Evolutionary conservation across 1,140 invertebrate species (phyloP).

Genomic region (Anoplolepis gracilipes): DNA sequence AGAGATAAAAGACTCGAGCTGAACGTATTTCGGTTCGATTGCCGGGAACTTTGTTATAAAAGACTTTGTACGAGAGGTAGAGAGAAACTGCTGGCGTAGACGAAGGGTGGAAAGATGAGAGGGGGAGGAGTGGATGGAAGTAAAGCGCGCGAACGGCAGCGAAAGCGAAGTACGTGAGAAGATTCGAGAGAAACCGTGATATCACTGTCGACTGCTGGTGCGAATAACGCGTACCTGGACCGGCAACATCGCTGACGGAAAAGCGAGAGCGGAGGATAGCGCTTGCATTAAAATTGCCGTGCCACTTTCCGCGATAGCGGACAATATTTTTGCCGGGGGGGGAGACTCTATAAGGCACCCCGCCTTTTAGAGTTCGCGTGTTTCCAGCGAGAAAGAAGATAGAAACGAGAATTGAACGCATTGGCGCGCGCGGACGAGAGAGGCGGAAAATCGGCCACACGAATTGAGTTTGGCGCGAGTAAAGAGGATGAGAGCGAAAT

Average conservation of each 20-base stretch:
- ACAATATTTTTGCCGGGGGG: slow-evolving; percentile 69
- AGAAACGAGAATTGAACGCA: slow-evolving; percentile 28
- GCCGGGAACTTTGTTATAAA: slow-evolving; percentile 10
- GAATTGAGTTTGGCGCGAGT: neutral
- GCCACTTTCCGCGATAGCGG: slow-evolving; percentile 41
- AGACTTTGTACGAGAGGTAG: neutral
- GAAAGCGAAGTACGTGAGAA: slow-evolving; percentile 58
- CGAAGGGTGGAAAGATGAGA: neutral
- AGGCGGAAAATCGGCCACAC: slow-evolving; percentile 39
- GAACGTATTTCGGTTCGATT: slow-evolving; percentile 3
- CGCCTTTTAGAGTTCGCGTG: slow-evolving; percentile 68
- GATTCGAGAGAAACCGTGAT: slow-evolving; percentile 48
- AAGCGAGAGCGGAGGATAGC: slow-evolving; percentile 5
- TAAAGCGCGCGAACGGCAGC: neutral
- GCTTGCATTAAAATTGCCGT: slow-evolving; percentile 51
- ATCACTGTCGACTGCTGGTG: slow-evolving; percentile 24
- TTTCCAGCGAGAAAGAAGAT: slow-evolving; percentile 43
- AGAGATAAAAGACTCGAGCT: neutral
- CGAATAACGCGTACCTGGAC: slow-evolving; percentile 10
- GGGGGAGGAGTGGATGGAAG: slow-evolving; percentile 1
- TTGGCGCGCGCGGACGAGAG: neutral
- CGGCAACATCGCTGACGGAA: neutral
- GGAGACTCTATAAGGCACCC: too few relatives aligned
- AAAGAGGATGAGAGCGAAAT: slow-evolving; percentile 25
- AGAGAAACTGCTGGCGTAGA: neutral